Evolutionary conservation across 92 coral and sea anemone genomes (phyloP), one percentile per base, ranked within the genome.

Genomic region (Phenganax subtilis): DNA sequence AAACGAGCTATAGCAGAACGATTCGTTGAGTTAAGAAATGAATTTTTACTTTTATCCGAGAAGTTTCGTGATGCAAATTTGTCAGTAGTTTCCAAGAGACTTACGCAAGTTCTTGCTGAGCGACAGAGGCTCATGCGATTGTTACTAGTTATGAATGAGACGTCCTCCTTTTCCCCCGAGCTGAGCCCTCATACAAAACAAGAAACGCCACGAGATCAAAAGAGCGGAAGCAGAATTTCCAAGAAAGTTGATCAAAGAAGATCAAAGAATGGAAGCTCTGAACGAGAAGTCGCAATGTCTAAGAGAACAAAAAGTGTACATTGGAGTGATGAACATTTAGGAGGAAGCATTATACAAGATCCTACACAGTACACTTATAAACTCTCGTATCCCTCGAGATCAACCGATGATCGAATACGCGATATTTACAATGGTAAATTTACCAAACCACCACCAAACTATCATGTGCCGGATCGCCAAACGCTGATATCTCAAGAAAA

Each of bases 261-360:
- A 15, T 29, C 51, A 15, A 56, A 55, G 9, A 27, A 56, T 9
- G 62, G 66, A 56, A 65, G 9, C 55, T 75, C 70, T 28, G 47
- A 27, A 27, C 53, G 47, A 0, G 73, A 30, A 68, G 6, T 60
- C 47, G 69, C 14, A 76, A 76, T 57, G 55, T 55, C 70, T 29
- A 76, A 44, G 54, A 76, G 30, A 64, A 31, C 81, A 31, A 76
- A 76, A 60, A 76, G 59, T 69, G 81, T 76, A 12, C 81, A 76
- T 25, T 76, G 81, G 81, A 76, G 81, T 76, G 81, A 76, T n/a
- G 81, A 76, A 29, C 56, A 52, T 60, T 53, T 76, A 3, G 81
- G 81, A 25, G 81, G 81, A 16, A 76, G 71, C 70, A 76, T 76
- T 6, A 54, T 59, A 57, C 81, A 58, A 58, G 81, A 76, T 30